Base-by-base conservation (phyloP, 2,888 invertebrate species). In the Lasius fuliginosus region DNA sequence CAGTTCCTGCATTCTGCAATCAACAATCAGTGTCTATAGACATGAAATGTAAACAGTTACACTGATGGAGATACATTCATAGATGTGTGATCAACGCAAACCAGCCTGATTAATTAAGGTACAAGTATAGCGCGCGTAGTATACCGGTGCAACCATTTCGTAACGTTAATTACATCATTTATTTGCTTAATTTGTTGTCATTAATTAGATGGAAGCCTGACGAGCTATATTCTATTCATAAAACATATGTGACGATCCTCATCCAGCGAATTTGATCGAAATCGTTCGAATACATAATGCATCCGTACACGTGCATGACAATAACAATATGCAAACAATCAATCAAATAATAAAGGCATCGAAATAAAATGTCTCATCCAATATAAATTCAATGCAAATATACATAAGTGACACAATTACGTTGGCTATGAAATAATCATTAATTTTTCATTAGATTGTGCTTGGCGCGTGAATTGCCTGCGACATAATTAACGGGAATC, bases 51-150 rank as follows among this genome's bases (percentile, higher is more conserved):
- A 81, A 81, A 79, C 79, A 60, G 74, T 73, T 74, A 81, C 74
- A 36, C 60, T 23, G 74, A 62, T 81, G 58, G 58, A 71, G 77
- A 79, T 69, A 56, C 40, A 68, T 68, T 33, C n/a, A 27, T 60
- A 73, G 79, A 81, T 81, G 33, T 84, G 40, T 79, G 74, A 85
- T 85, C 84, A 74, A 56, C n/a, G 84, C 56, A 74, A 73, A 84
- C 75, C 73, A 67, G 84, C 77, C 87, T 84, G 84, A 88, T 87
- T 89, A 90, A 89, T 90, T 89, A 87, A 88, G 77, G 85, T 79
- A 79, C 74, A 36, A 46, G 46, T 84, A 87, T 76, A 81, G 81
- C 56, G 67, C 56, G 67, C 69, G 62, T 56, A 71, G 84, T 46
- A 58, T 64, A 65, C 64, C 33, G 73, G 64, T 56, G 8, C 83